These are phyloP conservation scores for Allolobophora icterica DNA, from an alignment of 2,888 invertebrate genomes.

Conservation along the genomic window DNA sequence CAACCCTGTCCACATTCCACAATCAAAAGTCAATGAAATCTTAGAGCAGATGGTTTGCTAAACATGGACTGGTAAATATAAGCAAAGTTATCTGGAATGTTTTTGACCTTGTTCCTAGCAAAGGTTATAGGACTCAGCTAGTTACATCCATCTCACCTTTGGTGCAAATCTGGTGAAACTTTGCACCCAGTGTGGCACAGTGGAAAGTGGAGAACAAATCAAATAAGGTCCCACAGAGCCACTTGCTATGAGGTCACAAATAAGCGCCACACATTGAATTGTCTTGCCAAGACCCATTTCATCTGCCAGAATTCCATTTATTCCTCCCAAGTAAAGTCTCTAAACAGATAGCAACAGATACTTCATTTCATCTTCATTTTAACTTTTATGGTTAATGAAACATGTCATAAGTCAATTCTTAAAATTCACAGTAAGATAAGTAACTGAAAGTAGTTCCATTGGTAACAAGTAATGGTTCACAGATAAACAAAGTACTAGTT, in stretches of 20 bases:
- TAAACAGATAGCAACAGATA: constrained; percentile 50
- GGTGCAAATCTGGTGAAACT: constrained; percentile 76
- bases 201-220: constrained; percentile 75
- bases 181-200: constrained; percentile 74
- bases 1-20: not conserved
- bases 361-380: not conserved
- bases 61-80: not conserved
- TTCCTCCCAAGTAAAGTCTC: constrained; percentile 70
- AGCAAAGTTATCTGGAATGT: not conserved
- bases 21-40: not conserved
- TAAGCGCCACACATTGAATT: constrained; percentile 71
- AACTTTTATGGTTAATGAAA: not conserved
- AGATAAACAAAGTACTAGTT: not conserved
- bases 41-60: not conserved
- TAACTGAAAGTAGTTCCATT: not conserved
- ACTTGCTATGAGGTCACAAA: constrained; percentile 68
- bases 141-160: constrained; percentile 57
- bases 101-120: not conserved
- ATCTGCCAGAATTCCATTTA: constrained; percentile 75
- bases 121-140: not conserved
- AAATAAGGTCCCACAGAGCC: constrained; percentile 70
- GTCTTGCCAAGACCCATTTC: constrained; percentile 77
- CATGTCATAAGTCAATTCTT: no score
- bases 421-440: not conserved
- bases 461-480: not conserved